Evolutionary conservation across 2,888 invertebrate species (phyloP), one percentile per base, ranked within the genome.

Genomic region (Drosophila rubida): DNA sequence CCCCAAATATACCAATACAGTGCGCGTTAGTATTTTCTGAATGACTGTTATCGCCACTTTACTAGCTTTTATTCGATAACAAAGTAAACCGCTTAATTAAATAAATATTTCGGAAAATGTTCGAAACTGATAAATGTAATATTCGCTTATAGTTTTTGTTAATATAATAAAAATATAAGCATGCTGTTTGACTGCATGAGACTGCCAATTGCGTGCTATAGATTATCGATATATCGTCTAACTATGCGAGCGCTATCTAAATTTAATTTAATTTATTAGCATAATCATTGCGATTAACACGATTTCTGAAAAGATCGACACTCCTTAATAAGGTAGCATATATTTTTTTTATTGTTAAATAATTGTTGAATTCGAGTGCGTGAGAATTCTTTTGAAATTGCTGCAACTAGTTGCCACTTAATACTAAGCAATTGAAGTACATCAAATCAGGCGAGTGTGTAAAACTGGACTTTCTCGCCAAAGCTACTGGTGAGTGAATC

Each of bases 321-420:
- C 13, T 45, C n/a, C 13, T 45, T n/a, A 42, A 7, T 27, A 11
- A 35, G 35, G 13, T 37, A 37, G 13, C 42, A 32, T 9, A 44
- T 8, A 9, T 42, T 53, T 27, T 27, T 32, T 32, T 32, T 32
- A 32, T 32, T 54, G 22, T 32, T 32, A 8, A 41, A 27, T 11
- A 51, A n/a, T 9, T 22, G 7, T 58, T 59, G 44, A 59, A 19
- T 66, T 50, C 44, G 30, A 61, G 46, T 25, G 3, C 11, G 19
- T 51, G 32, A 72, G 67, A 70, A 72, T 61, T 70, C 42, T 16
- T 54, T 30, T 13, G 14, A 30, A 46, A 23, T 13, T 30, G 19
- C 41, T 3, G 1, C 45, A 64, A 30, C 16, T 37, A 14, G 7
- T 37, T 37, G 7, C 42, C 46, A 51, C 27, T 25, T 27, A 51